These are phyloP conservation scores for Puntigrus tetrazona DNA, from an alignment of 2,113 vertebrate species.

Conservation along the genomic window DNA sequence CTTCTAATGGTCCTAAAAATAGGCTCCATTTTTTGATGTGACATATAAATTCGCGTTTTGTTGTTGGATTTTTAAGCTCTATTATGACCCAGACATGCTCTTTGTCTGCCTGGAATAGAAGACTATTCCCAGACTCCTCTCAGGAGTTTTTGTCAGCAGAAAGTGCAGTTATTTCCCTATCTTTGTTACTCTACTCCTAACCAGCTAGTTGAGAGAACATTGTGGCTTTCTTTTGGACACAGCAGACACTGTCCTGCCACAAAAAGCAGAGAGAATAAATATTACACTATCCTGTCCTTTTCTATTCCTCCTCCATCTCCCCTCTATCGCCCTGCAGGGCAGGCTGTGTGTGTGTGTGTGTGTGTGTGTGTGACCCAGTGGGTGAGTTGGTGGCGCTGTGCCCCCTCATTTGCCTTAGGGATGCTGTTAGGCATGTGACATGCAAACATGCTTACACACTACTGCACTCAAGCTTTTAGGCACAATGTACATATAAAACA, in stretches of 20 bases:
- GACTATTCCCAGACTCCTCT: constrained; percentile 12
- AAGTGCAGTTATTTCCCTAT: not conserved
- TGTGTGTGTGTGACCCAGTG: not conserved
- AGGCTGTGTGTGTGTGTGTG: not conserved
- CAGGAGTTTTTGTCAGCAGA: constrained; percentile 12
- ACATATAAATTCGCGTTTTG: not conserved
- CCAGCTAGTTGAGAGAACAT: not conserved
- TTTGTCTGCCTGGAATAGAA: constrained; percentile 17
- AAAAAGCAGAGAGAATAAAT: constrained; percentile 31
- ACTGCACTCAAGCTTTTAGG: constrained; percentile 13
- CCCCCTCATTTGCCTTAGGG: constrained; percentile 41
- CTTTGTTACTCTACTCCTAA: not conserved
- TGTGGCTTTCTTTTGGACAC: not conserved
- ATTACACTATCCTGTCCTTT: constrained; percentile 32
- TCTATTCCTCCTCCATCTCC: constrained; percentile 19
- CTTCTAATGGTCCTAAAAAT: constrained; percentile 11
- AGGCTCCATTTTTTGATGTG: not conserved
- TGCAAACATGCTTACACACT: constrained; percentile 3
- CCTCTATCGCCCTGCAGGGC: constrained; percentile 40
- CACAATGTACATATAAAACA: not conserved
- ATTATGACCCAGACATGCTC: not conserved
- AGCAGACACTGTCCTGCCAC: not conserved
- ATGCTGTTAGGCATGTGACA: constrained; percentile 38
- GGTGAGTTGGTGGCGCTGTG: not conserved
- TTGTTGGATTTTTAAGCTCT: not conserved